These are phyloP conservation scores for Leptinotarsa rubiginosa DNA, from an alignment of 2,888 invertebrate species.

Conservation along the genomic window DNA sequence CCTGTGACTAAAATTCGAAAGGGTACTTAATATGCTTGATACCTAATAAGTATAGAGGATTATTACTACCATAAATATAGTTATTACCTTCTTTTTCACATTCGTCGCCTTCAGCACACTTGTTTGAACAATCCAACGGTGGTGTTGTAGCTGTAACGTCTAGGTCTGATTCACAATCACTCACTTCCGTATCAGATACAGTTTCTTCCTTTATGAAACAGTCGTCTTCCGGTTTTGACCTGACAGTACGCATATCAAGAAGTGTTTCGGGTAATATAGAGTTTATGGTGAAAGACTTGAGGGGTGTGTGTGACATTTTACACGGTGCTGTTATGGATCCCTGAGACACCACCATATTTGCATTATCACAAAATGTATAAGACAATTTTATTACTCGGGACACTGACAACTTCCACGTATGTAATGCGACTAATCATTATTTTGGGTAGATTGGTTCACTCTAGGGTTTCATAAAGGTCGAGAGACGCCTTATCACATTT, in stretches of 20 bases:
- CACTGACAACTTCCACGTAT: constrained; percentile 45
- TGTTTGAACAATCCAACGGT: constrained; percentile 76
- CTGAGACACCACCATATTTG: constrained; percentile 54
- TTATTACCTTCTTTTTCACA: constrained; percentile 41
- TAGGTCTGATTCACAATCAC: constrained; percentile 79
- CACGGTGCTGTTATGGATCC: constrained; percentile 44
- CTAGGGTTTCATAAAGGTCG: constrained; percentile 48
- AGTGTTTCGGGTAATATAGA: constrained; percentile 73
- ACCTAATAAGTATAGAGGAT: too few species aligned
- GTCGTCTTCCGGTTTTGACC: constrained; percentile 38
- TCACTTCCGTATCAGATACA: constrained; percentile 61
- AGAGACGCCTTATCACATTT: constrained; percentile 48
- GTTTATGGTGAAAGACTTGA: constrained; percentile 85
- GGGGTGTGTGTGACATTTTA: constrained; percentile 71
- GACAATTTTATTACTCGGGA: not conserved
- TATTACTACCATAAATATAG: not conserved
- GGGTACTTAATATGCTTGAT: too few species aligned
- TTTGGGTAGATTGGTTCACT: constrained; percentile 48
- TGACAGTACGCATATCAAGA: constrained; percentile 41
- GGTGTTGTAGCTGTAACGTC: constrained; percentile 81
- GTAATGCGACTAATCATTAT: constrained; percentile 47
- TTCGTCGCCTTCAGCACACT: constrained; percentile 52
- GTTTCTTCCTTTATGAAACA: constrained; percentile 44
- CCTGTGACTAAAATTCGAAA: too few species aligned
- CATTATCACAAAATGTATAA: constrained; percentile 42